These are phyloP conservation scores for Cotesia typhae DNA, from an alignment of 1,140 invertebrate genomes.

Conservation along the genomic window DNA sequence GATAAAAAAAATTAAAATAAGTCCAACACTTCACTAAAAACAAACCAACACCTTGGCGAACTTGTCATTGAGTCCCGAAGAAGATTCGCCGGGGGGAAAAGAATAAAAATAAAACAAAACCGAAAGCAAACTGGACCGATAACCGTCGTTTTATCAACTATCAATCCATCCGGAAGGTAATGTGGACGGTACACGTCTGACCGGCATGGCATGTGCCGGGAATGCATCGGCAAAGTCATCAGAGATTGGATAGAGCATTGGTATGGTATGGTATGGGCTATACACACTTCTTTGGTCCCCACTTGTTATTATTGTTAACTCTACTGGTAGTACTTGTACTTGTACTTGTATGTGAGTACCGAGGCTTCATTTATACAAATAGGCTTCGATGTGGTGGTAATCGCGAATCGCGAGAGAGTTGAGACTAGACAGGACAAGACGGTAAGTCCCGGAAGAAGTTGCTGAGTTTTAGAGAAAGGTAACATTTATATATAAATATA, in stretches of 20 bases:
- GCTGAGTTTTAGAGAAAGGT: not conserved
- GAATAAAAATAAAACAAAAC: not conserved
- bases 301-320: slow-evolving; percentile 3
- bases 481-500: not conserved
- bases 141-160: slow-evolving; percentile 48
- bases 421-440: slow-evolving; percentile 5
- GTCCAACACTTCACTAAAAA: not conserved
- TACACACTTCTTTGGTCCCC: slow-evolving; percentile 1
- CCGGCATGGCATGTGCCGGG: slow-evolving; percentile 48
- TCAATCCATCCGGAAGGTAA: slow-evolving; percentile 61
- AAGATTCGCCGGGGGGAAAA: not conserved
- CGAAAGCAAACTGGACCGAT: slow-evolving; percentile 42
- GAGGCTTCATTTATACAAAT: no score
- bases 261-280: no score
- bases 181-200: slow-evolving; percentile 64
- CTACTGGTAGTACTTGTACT: not conserved
- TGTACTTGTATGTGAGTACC: not conserved
- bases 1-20: no score
- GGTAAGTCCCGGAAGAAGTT: slow-evolving; percentile 5
- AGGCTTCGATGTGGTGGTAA: not conserved
- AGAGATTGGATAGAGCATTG: slow-evolving; percentile 17
- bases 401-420: slow-evolving; percentile 1
- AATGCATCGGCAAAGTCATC: slow-evolving; percentile 44
- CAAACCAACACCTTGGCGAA: not conserved
- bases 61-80: not conserved